Base-by-base conservation (phyloP, 2,888 invertebrate genomes). In the Morinoia aosen region DNA sequence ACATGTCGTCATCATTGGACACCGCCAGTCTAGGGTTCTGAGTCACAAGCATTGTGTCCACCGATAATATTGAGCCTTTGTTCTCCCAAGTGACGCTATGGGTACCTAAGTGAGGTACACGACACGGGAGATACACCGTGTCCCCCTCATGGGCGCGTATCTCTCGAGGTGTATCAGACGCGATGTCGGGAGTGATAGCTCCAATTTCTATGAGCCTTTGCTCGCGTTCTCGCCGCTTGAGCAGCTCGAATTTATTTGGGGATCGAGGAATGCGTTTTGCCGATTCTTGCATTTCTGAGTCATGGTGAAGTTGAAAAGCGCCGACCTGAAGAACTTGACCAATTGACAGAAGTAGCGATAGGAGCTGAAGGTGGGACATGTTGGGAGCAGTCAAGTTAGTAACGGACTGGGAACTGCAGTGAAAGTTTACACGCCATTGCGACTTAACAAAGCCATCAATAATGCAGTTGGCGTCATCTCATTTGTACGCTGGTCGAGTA, bases 321-420 rank as follows among this genome's bases (percentile, higher is more conserved):
- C 33, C n/a, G 1, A 93, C 93, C 48, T 93, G 93, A 48, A 93
- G 25, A 16, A 93, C 57, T 33, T 48, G 57, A 3, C 57, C 57
- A 33, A 56, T n/a, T 33, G 57, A 56, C 14, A 93, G 33, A 57
- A 93, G 56, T 7, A 93, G 33, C 33, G 57, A 14, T 33, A 57
- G 93, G 48, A 57, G 93, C 57, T n/a, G 93, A 33, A 93, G n/a
- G 58, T 57, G 93, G 16, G 57, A 48, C 93, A 93, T 93, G 93
- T 39, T 57, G 57, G 57, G n/a, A 57, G 93, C 14, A 57, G 93
- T 12, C 25, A 93, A 56, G 93, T 93, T 93, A 93, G 93, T 48
- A 93, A 93, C 93, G 48, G 93, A 93, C 93, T 93, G 93, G 90
- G 48, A 93, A 58, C 57, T 93, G 93, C 93, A 93, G 93, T 93